phyloP scores from a whole-genome alignment of 2,113 vertebrate species.

The Hippocampus zosterae region DNA sequence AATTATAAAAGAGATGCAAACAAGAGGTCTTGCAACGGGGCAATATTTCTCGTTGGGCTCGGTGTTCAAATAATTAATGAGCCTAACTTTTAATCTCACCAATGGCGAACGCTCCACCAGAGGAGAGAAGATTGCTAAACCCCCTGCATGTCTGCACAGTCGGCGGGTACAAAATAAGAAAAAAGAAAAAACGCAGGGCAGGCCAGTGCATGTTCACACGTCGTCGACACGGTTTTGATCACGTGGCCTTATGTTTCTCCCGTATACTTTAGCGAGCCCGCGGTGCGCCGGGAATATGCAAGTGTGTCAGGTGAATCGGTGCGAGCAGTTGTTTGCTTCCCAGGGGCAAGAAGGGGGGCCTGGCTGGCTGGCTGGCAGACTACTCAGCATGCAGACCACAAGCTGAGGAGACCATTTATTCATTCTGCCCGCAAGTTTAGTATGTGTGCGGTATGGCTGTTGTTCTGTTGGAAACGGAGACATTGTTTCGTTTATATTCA shows the following conservation, averaged over 20 bases:
- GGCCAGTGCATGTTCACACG: slow-evolving; percentile 39
- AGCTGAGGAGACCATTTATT: slow-evolving; percentile 47
- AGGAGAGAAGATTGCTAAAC: slow-evolving; percentile 27
- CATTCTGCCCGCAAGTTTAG: slow-evolving; percentile 42
- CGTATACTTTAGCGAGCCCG: slow-evolving; percentile 40
- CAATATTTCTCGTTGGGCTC: slow-evolving; percentile 34
- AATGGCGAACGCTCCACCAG: slow-evolving; percentile 21
- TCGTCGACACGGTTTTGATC: slow-evolving; percentile 46
- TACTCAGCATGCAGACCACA: slow-evolving; percentile 54
- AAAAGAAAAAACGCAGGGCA: slow-evolving; percentile 20
- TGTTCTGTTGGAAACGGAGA: background rate
- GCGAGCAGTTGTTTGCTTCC: slow-evolving; percentile 56
- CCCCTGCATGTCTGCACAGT: slow-evolving; percentile 22
- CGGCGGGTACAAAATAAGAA: slow-evolving; percentile 1
- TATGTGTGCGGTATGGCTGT: background rate
- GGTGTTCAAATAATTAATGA: slow-evolving; percentile 45
- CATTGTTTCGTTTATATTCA: background rate
- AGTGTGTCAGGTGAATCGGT: slow-evolving; percentile 60
- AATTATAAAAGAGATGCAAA: slow-evolving; percentile 55
- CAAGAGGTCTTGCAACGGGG: slow-evolving; percentile 37
- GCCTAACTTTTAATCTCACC: slow-evolving; percentile 27
- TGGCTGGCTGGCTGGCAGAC: slow-evolving; percentile 51
- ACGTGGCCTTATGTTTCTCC: slow-evolving; percentile 43
- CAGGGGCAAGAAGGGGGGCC: slow-evolving; percentile 33
- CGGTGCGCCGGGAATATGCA: slow-evolving; percentile 52